Evolutionary conservation across 1,140 invertebrate species (phyloP).

Genomic region (Phocides pigmalion): DNA sequence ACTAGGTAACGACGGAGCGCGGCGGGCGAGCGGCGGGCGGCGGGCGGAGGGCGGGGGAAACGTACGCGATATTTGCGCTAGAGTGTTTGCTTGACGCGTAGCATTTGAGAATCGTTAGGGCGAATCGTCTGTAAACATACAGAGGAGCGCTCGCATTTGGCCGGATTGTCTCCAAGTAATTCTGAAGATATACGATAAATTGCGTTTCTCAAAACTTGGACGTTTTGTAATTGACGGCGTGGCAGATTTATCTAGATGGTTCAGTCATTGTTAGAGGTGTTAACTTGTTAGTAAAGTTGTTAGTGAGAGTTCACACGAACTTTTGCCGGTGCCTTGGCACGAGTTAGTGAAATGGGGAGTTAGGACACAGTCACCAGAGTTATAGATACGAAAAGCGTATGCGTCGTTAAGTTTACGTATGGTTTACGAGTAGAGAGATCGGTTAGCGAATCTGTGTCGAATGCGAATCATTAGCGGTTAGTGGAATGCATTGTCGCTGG

Average conservation of each 20-base stretch:
- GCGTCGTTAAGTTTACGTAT: conserved; percentile 56
- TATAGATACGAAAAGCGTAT: conserved; percentile 61
- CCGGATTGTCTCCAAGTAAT: conserved; percentile 71
- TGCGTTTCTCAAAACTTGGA: conserved; percentile 78
- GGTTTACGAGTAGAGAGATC: conserved; percentile 51
- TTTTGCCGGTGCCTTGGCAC: conserved; percentile 62
- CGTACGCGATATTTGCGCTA: conserved; percentile 65
- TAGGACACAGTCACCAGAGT: conserved; percentile 66
- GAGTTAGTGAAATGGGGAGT: conserved; percentile 71
- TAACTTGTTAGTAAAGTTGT: conserved; percentile 81
- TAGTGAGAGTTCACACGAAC: conserved; percentile 75
- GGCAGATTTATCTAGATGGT: conserved; percentile 81
- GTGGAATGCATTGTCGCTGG: conserved; percentile 80
- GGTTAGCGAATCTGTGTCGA: conserved; percentile 62
- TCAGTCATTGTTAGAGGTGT: conserved; percentile 80
- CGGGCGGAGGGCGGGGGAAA: conserved; percentile 39
- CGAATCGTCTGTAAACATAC: conserved; percentile 74
- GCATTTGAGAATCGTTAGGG: conserved; percentile 80
- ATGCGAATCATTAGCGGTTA: conserved; percentile 70
- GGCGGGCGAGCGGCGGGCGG: conserved; percentile 23
- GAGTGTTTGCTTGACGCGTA: conserved; percentile 77
- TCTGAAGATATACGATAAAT: conserved; percentile 76
- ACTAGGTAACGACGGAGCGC: conserved; percentile 39
- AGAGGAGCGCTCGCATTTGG: conserved; percentile 70
- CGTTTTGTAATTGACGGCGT: conserved; percentile 79